Evolutionary conservation across 2,888 invertebrate genomes (phyloP), one percentile per base, ranked within the genome.

Genomic region (Uloborus plumipes): DNA sequence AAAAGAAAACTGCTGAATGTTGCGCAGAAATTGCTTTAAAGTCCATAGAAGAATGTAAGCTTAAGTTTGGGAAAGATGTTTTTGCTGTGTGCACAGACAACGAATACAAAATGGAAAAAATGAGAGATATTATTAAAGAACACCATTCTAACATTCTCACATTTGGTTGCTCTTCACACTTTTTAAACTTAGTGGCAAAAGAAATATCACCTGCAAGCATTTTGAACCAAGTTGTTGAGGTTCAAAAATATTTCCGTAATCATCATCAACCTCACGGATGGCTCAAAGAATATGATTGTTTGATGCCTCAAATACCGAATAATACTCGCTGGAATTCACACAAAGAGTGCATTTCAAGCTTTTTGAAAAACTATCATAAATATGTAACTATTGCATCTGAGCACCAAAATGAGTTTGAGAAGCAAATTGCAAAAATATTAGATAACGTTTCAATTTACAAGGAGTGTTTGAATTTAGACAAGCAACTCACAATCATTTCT

Each of bases 221-320:
- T 58, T 58, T 58, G 58, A n/a, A 58, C 58, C 58, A 58, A n/a
- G n/a, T n/a, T n/a, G n/a, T n/a, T n/a, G n/a, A n/a, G n/a, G n/a
- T n/a, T n/a, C n/a, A n/a, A n/a, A 58, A 58, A 58, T 58, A 58
- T 18, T 58, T 58, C 58, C 1, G 16, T 1, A 58, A 58, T 58
- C n/a, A 18, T 58, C 58, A 58, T 58, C 58, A 58, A 58, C 58
- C 58, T 58, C 58, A 58, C 18, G 58, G 58, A 18, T 58, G 18
- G 16, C 18, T 58, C 16, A 58, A 58, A 58, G 58, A 58, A 3
- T 13, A 58, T 58, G 58, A 58, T 18, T 58, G 58, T 9, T 58
- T 58, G 18, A 58, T 58, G 58, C 58, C 58, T 3, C 58, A 58
- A 58, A 58, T 58, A 58, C 58, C 58, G 2, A 58, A 58, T 20